A percentile compares a stretch with the other conserved stretches of the same genome.
phyloP scores from a whole-genome alignment of 2,113 vertebrate genomes.

The Empidonax traillii region DNA sequence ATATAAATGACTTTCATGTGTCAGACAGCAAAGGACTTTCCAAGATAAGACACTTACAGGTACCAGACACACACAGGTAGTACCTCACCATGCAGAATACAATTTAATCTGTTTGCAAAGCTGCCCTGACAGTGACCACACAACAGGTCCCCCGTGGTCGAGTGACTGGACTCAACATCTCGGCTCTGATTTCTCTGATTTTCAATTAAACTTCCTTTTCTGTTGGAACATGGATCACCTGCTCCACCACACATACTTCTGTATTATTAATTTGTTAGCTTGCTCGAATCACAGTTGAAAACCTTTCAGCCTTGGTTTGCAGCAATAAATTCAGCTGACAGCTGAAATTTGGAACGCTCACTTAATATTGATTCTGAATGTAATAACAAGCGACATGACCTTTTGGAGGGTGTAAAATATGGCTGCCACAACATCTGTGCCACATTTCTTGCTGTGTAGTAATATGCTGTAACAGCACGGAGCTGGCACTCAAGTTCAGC shows the following conservation, averaged over 20 bases:
- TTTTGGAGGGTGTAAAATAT: constrained; percentile 86
- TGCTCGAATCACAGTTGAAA: constrained; percentile 78
- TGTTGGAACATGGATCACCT: constrained; percentile 72
- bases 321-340: constrained; percentile 84
- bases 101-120: not conserved
- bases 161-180: not conserved
- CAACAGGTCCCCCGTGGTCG: fast-evolving
- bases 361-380: constrained; percentile 87
- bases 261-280: constrained; percentile 80
- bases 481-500: constrained; percentile 80
- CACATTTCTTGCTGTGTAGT: constrained; percentile 85
- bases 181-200: not conserved
- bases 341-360: constrained; percentile 84
- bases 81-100: not conserved
- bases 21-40: not conserved
- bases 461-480: constrained; percentile 84
- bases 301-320: constrained; percentile 80
- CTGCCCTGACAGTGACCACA: not conserved
- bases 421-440: constrained; percentile 85
- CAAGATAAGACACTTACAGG: not conserved
- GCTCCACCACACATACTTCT: constrained; percentile 67
- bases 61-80: fast-evolving
- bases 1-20: not conserved
- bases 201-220: constrained; percentile 54
- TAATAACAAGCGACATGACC: constrained; percentile 86